Base-by-base conservation (phyloP, 2,113 vertebrate genomes). In the Probosciger aterrimus region DNA sequence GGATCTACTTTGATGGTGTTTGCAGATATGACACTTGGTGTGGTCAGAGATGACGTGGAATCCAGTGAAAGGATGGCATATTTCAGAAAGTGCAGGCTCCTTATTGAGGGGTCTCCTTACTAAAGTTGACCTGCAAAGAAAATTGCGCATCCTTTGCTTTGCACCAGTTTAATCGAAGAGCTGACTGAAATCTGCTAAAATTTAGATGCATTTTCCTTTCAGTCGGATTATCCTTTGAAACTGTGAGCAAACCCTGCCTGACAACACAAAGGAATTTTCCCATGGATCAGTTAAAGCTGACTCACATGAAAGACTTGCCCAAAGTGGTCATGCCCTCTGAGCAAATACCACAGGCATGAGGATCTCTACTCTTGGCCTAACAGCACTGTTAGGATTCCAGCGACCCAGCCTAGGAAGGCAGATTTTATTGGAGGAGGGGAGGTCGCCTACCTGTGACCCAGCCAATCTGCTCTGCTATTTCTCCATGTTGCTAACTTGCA, bases 251-350 rank as follows among this genome's bases (percentile, higher is more conserved):
- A 97, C 95, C 96, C 97, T 97, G 98, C 98, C 98, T 98, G 97
- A 98, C 98, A 98, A 98, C 98, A 97, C 96, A 95, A 95, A 98
- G 97, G 98, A 98, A 98, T 98, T 98, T 98, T 98, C 98, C 98
- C 98, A 98, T 97, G 98, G 97, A 97, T 98, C 97, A 97, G 96
- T 97, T 97, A 98, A 97, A 98, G 97, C 98, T 98, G 98, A 98
- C 97, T 98, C 98, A 98, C 97, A 98, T 98, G 97, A 98, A 98
- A 98, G 98, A 97, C 97, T 97, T 97, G 97, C 97, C 98, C 97
- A 96, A 97, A 98, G 98, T 98, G 98, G 98, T 98, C 98, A 98
- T 98, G 97, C 97, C 98, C 98, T 98, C 98, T 98, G 97, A 98
- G 97, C 97, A 98, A 98, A 98, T 98, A 98, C 97, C 97, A 98